Base-by-base conservation (phyloP, 2,797 vertebrate species). In the Pagetopsis macropterus region DNA sequence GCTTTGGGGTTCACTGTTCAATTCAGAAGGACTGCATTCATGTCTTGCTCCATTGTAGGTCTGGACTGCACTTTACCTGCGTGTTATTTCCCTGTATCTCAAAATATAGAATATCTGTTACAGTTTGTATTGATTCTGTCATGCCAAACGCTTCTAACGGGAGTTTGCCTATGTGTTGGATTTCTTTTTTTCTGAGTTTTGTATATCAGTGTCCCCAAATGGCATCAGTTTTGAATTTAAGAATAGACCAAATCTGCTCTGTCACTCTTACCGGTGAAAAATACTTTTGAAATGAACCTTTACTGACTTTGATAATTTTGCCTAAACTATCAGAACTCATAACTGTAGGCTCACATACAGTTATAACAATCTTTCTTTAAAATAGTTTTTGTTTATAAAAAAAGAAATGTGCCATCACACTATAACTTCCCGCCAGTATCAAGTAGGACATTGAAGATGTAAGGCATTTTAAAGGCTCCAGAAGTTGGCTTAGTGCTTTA, bases 1-100 rank as follows among this genome's bases (percentile, higher is more conserved):
- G 83, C 85, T 84, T 73, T 46, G 14, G 41, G 63, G 27, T 58
- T 79, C 65, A 48, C 70, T 48, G 58, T 49, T 69, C 41, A 10
- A 70, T 52, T 83, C 66, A 82, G 19, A 14, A 17, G 44, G 61
- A 59, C n/a, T 8, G 21, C 60, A 50, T 65, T 61, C 63, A 72
- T 43, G 68, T 65, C n/a, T 3, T 3, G 17, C 58, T 17, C 48
- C 67, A 16, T 44, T 58, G 51, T 21, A 3, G 33, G 23, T 52
- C 66, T 31, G 31, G n/a, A 45, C 54, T 51, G 23, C 52, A 13
- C 70, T n/a, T 14, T 7, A 40, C n/a, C 7, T 23, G 54, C 15
- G n/a, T 45, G 0, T 60, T 45, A 33, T 52, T 49, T n/a, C 49
- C 33, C 40, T 2, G 1, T 7, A 43, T 69, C 48, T 58, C n/a